Evolutionary conservation across 2,888 invertebrate genomes (phyloP), one percentile per base, ranked within the genome.

Genomic region (Arrhopalites spinosus): DNA sequence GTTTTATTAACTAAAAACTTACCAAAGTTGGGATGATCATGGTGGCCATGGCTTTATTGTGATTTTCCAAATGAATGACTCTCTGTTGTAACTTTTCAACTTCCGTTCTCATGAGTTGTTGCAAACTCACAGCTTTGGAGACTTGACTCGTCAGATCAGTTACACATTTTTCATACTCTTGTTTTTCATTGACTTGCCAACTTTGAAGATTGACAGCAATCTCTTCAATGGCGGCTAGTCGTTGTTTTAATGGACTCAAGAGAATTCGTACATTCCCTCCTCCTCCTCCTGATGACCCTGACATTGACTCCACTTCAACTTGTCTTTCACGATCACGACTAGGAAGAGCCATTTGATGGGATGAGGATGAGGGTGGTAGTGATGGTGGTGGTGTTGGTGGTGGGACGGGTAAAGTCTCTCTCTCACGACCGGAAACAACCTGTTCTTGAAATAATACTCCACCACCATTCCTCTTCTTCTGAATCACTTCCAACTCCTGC

Each of bases 21-120:
- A 82, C 82, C 73, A 82, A 74, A 47, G 81, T 82, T n/a, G 82
- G 82, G 61, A 82, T 77, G 69, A 82, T 82, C 78, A 82, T 81
- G 64, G 80, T 81, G 66, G 82, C 81, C 80, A 82, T 80, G 5
- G 82, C 79, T 73, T 81, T 82, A 63, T 82, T 82, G 64, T 82
- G 80, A 69, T 77, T 81, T 69, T 82, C 82, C 63, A 82, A 73
- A 50, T 79, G 78, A 63, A 78, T 74, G 36, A 82, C 79, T 72
- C 82, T 45, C 73, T 77, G 71, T 71, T 81, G 80, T 36, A 82
- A 76, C 59, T 78, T 81, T 29, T 81, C 81, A 0, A 82, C 77
- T 73, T 82, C 81, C 25, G 78, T 75, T 75, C 80, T 80, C 78
- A 81, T 78, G 70, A 78, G 17, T 56, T 80, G 77, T 63, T 82